Percentiles rank a stretch among this genome's conserved stretches.
These are phyloP conservation scores for Calycopis cecrops DNA, from an alignment of 1,140 invertebrate species.

Conservation along the genomic window DNA sequence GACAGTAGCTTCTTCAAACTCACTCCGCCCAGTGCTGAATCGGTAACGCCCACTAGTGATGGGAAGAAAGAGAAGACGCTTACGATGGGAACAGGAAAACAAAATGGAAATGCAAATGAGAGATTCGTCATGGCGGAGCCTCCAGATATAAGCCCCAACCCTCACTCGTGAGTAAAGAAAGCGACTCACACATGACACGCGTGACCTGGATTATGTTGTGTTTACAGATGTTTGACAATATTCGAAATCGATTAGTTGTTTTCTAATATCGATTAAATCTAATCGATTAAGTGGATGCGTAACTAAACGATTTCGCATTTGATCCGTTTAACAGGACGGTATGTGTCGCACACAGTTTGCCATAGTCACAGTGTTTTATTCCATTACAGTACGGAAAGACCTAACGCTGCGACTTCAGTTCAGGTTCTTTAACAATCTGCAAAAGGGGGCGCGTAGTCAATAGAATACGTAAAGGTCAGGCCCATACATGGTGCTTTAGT, in stretches of 20 bases:
- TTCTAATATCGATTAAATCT: not conserved
- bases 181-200: conserved; percentile 39
- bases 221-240: conserved; percentile 8
- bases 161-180: conserved; percentile 68
- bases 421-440: conserved; percentile 94
- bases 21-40: conserved; percentile 65
- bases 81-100: conserved; percentile 19
- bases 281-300: conserved; percentile 18
- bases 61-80: conserved; percentile 26
- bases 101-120: conserved; percentile 26
- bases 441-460: conserved; percentile 89
- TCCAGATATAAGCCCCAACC: conserved; percentile 63
- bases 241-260: conserved; percentile 12
- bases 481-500: conserved; percentile 78
- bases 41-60: conserved; percentile 49
- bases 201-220: conserved; percentile 27
- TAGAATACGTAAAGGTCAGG: conserved; percentile 84
- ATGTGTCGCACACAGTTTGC: conserved; percentile 27
- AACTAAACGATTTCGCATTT: conserved; percentile 21
- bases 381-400: conserved; percentile 92
- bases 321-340: conserved; percentile 15
- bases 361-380: conserved; percentile 64
- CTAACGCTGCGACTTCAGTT: conserved; percentile 92
- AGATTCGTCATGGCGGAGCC: conserved; percentile 48
- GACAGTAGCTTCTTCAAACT: conserved; percentile 53